Evolutionary conservation across 2,797 vertebrate genomes (phyloP), one percentile per base, ranked within the genome.

Genomic region (Circus cinereus): DNA sequence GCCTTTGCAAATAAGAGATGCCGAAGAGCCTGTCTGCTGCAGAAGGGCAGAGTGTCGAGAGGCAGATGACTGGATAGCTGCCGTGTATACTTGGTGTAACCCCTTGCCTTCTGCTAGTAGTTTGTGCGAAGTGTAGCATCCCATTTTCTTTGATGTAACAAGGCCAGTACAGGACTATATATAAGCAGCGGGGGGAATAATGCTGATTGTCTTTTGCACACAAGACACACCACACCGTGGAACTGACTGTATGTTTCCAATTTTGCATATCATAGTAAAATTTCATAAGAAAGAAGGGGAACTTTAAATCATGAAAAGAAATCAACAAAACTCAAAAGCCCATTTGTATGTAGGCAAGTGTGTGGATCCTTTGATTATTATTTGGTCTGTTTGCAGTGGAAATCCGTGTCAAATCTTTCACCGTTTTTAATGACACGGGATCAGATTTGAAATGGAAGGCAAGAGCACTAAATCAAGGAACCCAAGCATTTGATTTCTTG

Each of bases 291-390:
- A 54, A 81, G 24, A 60, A n/a, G 8, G 8, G 26, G 29, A 57
- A 14, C 32, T 57, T 78, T 22, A 79, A 89, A 45, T 34, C 4
- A 1, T 42, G 21, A 27, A 26, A 51, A 80, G 14, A 51, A 92
- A 68, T 45, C 19, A n/a, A 36, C 32, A 73, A 36, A 36, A 29
- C 26, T 75, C n/a, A 53, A 48, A 86, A 70, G 9, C 18, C 4
- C 0, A 0, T 59, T 72, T 84, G 27, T 63, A 53, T 32, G 10
- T 60, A 43, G 50, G 14, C 34, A 43, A 16, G 7, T 16, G 3
- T 22, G 9, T 77, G 22, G 18, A 22, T 30, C 6, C n/a, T 24
- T 57, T 87, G 38, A 15, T 65, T 83, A 13, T 36, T 60, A 20
- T 67, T 57, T 83, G 22, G 8, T 65, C 27, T 73, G 3, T 34